Evolutionary conservation across 2,113 vertebrate genomes (phyloP), one percentile per base, ranked within the genome.

Genomic region (Xenotilapia longispinis): DNA sequence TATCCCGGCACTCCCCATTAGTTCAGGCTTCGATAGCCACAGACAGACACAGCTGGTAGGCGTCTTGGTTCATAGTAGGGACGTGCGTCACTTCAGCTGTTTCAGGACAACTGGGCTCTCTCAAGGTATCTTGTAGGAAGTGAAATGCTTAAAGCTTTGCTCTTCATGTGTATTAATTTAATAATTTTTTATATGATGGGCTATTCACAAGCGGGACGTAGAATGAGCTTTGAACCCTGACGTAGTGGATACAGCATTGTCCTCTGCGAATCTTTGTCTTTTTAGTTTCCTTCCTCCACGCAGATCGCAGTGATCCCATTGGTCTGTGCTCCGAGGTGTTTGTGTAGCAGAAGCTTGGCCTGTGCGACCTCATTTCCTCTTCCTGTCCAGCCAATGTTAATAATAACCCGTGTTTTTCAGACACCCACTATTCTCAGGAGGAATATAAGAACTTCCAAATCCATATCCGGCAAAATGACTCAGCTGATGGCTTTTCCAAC

Each of bases 21-120:
- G 63, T 83, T 88, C 78, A 49, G 87, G 83, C 81, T 53, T 53
- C 5, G 7, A 82, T 53, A 90, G 81, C 84, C 85, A 88, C 81
- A 87, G 93, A 92, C 90, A 92, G 87, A 88, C 93, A 79, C 94
- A 95, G 95, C 92, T 95, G 95, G 91, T 91, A 96, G 96, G 95
- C 95, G 90, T 93, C 83, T 81, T 93, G 95, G 91, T 96, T 95
- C 89, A 80, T 54, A 58, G 83, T 31, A 70, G 55, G 90, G 92
- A 91, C 90, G 75, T 85, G 84, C 26, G 28, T 90, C 91, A 70
- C 15, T 88, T 96, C 96, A 96, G 95, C 96, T 96, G 96, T 95
- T 92, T 82, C 4, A 23, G 65, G 93, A 94, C 96, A 96, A 91
- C 94, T 96, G 95, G 95, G 58, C 53, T 84, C 75, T 90, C 87